Evolutionary conservation across 2,113 vertebrate genomes (phyloP).

Genomic region (Capra hircus): DNA sequence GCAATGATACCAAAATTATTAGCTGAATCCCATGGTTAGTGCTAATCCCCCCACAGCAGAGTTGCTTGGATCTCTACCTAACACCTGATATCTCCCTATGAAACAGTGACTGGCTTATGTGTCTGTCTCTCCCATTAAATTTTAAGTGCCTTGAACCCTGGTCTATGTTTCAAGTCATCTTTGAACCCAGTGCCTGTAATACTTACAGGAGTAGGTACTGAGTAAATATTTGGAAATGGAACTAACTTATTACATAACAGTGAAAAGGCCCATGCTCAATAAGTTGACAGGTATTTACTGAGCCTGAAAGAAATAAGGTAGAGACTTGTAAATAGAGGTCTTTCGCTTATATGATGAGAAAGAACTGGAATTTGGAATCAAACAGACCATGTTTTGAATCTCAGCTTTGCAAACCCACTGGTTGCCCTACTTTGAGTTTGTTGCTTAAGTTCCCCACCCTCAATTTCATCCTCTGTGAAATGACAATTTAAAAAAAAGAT

Average conservation of each 20-base stretch:
- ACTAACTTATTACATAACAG: slow-evolving; percentile 23
- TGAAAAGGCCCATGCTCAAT: slow-evolving; percentile 26
- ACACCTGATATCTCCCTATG: neutral
- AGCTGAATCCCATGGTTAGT: neutral
- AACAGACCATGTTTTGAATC: neutral
- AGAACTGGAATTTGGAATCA: neutral
- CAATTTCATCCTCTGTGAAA: neutral
- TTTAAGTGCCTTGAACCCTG: slow-evolving; percentile 19
- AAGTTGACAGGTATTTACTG: slow-evolving; percentile 48
- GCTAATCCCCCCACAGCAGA: neutral
- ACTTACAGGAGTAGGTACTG: slow-evolving; percentile 25
- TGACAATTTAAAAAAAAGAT: neutral
- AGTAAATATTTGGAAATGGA: slow-evolving; percentile 58
- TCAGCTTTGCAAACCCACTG: neutral
- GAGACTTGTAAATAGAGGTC: neutral
- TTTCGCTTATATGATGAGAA: neutral
- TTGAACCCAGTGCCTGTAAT: slow-evolving; percentile 17
- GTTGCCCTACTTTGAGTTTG: neutral
- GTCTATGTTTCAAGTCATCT: slow-evolving; percentile 7
- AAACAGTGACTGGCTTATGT: neutral
- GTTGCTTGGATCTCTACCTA: neutral
- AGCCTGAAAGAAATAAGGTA: slow-evolving; percentile 3
- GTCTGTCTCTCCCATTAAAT: neutral
- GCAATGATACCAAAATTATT: neutral
- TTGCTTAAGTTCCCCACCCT: neutral